Percentiles rank a stretch among this genome's conserved stretches.
Conservation (phyloP, 2,888 invertebrate species). For the Sminthurides aquaticus region DNA sequence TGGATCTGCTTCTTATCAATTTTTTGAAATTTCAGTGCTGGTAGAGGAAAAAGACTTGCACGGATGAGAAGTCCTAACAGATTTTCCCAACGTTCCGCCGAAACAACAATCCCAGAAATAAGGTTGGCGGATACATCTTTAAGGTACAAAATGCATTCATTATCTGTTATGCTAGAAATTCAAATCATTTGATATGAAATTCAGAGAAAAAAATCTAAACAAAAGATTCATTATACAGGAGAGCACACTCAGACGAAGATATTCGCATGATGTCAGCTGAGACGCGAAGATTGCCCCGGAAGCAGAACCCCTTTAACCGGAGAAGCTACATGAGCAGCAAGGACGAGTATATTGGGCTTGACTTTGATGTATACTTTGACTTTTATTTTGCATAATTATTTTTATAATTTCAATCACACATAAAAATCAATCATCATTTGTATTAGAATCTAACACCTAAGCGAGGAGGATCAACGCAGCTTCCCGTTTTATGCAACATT, state of each 20-base stretch:
- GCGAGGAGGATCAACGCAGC: conserved; percentile 6
- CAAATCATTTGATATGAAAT: no score
- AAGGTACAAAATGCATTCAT: no score
- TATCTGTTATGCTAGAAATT: no score
- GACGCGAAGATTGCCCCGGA: conserved; percentile 3
- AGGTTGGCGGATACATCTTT: background rate
- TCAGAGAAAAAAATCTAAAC: no score
- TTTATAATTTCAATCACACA: no score
- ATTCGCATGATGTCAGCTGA: conserved; percentile 16
- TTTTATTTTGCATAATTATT: background rate
- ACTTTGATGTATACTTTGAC: background rate
- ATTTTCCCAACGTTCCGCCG: background rate
- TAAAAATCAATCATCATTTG: no score
- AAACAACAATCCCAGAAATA: background rate
- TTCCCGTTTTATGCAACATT: conserved; percentile 39
- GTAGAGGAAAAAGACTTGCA: background rate
- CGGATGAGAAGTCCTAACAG: background rate
- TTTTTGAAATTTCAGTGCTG: no score
- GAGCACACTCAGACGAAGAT: conserved; percentile 42
- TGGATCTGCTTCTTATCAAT: no score
- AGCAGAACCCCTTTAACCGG: background rate
- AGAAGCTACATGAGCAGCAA: background rate
- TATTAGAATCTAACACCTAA: no score
- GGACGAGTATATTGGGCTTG: background rate
- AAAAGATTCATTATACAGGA: no score